These are phyloP conservation scores for Phrynocephalus guinanensis DNA, from an alignment of 2,797 vertebrate genomes.

Conservation along the genomic window DNA sequence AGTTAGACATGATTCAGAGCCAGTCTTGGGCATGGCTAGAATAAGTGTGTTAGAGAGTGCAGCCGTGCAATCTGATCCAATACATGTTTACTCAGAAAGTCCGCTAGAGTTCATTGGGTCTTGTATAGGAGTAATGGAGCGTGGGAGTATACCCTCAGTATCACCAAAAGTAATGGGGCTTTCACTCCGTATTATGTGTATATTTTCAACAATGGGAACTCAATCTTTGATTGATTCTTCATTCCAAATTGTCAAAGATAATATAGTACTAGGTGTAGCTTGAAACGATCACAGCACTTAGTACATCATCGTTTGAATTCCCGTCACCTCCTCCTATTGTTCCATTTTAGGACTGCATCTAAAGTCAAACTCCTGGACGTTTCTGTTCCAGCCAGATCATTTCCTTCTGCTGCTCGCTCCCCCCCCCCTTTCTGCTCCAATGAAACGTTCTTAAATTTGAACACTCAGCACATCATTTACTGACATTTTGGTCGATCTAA, in stretches of 20 bases:
- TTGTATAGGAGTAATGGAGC: background rate
- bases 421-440: background rate
- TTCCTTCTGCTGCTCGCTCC: too few species aligned
- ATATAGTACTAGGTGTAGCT: background rate
- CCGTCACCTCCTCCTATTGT: background rate
- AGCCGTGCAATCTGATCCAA: background rate
- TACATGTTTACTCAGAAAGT: constrained; percentile 14
- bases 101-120: background rate
- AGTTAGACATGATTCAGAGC: background rate
- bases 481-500: background rate
- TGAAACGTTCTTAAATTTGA: background rate
- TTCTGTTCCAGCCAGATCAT: background rate
- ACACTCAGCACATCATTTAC: background rate
- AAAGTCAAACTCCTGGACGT: background rate
- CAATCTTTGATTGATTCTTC: background rate
- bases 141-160: background rate
- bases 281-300: background rate
- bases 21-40: background rate
- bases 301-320: background rate
- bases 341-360: background rate
- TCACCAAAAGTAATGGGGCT: background rate
- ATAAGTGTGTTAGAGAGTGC: background rate
- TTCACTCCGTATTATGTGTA: background rate
- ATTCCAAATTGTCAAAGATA: background rate
- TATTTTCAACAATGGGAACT: background rate